These are phyloP conservation scores for Lithosia quadra DNA, from an alignment of 2,888 invertebrate genomes.

Conservation along the genomic window DNA sequence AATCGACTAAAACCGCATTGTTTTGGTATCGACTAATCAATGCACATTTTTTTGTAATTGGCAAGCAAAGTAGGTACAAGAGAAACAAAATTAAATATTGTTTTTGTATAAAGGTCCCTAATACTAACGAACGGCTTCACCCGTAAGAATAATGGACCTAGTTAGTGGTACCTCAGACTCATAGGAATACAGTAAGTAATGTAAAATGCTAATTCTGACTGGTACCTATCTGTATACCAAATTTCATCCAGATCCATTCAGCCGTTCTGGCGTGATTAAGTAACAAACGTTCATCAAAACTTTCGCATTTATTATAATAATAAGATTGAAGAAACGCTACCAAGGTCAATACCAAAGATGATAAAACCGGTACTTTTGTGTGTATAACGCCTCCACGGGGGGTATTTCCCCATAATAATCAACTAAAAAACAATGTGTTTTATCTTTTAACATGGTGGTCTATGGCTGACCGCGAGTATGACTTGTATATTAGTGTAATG, in stretches of 20 bases:
- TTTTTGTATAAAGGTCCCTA: too few species aligned
- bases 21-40: too few species aligned
- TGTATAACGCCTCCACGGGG: not conserved
- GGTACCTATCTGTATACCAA: not conserved
- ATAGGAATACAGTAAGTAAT: too few species aligned
- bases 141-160: too few species aligned
- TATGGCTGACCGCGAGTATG: not conserved
- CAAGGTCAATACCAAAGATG: not conserved
- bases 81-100: too few species aligned
- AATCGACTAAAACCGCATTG: too few species aligned
- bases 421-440: slow-evolving; percentile 14
- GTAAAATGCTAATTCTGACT: too few species aligned
- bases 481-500: not conserved
- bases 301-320: not conserved
- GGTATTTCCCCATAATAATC: slow-evolving; percentile 1
- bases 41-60: too few species aligned
- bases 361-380: slow-evolving; percentile 2
- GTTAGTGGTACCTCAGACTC: too few species aligned
- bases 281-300: not conserved
- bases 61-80: too few species aligned
- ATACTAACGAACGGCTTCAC: too few species aligned
- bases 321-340: not conserved
- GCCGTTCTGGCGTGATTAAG: not conserved
- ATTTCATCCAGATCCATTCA: not conserved
- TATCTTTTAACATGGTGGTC: slow-evolving; percentile 1